phyloP scores from a whole-genome alignment of 2,888 invertebrate species.

The Rhagophthalmus giganteus region DNA sequence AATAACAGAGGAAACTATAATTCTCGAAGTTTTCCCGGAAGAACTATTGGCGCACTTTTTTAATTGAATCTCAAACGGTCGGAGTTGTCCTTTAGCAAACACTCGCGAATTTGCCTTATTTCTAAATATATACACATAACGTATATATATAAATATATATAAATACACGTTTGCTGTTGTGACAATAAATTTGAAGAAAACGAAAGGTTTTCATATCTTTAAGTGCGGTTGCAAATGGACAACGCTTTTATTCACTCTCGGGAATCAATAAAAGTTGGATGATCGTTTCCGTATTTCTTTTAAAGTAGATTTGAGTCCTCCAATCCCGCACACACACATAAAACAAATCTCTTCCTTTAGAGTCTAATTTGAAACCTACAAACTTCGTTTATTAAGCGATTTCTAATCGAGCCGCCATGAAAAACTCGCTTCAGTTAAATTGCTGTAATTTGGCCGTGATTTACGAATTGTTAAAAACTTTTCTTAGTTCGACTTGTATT shows the following conservation, averaged over 20 bases:
- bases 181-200: too few relatives aligned
- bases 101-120: too few relatives aligned
- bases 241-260: constrained; percentile 10
- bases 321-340: constrained; percentile 12
- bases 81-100: too few relatives aligned
- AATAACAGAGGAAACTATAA: too few relatives aligned
- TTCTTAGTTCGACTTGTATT: background rate
- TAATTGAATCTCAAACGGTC: too few relatives aligned
- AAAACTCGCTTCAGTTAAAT: constrained; percentile 10
- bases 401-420: constrained; percentile 9
- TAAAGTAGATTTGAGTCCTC: constrained; percentile 13
- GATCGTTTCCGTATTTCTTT: constrained; percentile 18
- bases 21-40: too few relatives aligned
- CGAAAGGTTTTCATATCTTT: too few relatives aligned
- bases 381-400: constrained; percentile 17
- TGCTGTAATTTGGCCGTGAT: constrained; percentile 7
- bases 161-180: too few relatives aligned
- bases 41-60: too few relatives aligned
- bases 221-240: too few relatives aligned
- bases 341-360: constrained; percentile 16
- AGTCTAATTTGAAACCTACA: constrained; percentile 14
- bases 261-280: constrained; percentile 24
- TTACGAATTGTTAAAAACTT: constrained; percentile 6
- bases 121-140: too few relatives aligned
- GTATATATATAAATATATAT: too few relatives aligned